Conservation (phyloP, 2,888 invertebrate genomes). For the Noctua comes region DNA sequence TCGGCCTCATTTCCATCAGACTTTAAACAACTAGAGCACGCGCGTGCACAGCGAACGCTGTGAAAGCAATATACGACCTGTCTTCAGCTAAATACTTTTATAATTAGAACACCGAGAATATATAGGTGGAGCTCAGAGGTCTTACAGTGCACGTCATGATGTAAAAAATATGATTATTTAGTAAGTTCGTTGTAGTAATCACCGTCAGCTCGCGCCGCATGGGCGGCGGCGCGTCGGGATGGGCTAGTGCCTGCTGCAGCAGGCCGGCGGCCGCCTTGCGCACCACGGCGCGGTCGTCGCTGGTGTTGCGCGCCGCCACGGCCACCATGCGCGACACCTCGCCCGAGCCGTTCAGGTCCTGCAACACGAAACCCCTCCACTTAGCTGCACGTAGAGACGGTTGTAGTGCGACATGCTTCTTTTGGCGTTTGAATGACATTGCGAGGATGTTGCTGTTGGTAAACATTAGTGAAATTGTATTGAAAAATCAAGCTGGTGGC, state of each 20-base stretch:
- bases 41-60: not conserved
- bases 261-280: conserved; percentile 81
- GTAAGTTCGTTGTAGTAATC: conserved; percentile 4
- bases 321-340: conserved; percentile 77
- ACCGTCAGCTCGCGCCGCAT: conserved; percentile 71
- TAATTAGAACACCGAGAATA: not conserved
- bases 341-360: conserved; percentile 71
- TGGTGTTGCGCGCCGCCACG: conserved; percentile 72
- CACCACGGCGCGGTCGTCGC: conserved; percentile 69
- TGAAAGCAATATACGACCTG: not conserved
- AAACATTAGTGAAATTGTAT: not conserved
- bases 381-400: too few species aligned
- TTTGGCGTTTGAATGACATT: not conserved
- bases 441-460: not conserved
- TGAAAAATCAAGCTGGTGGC: not conserved
- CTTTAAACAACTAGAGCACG: too few species aligned
- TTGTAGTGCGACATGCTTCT: not conserved
- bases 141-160: not conserved
- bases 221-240: conserved; percentile 51
- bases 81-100: not conserved
- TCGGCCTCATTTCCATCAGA: too few species aligned
- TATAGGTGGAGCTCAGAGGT: not conserved
- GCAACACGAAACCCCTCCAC: conserved; percentile 22
- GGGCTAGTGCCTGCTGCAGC: conserved; percentile 75
- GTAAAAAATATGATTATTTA: not conserved